Evolutionary conservation across 1,140 invertebrate genomes (phyloP).

Genomic region (Drosophila kepulauana): DNA sequence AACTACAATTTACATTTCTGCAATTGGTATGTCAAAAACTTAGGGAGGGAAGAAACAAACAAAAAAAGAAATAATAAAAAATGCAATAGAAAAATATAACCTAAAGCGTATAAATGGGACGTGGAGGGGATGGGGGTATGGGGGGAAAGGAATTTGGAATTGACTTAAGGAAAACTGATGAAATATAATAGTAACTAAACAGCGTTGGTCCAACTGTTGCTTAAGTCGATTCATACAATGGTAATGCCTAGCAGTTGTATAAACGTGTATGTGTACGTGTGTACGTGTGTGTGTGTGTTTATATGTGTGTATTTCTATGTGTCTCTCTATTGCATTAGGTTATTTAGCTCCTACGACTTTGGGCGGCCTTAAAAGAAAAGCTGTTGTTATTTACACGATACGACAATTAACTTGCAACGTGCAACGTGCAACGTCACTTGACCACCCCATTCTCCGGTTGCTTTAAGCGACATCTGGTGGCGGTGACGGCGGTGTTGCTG

Average conservation of each 20-base stretch:
- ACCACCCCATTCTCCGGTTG: not conserved
- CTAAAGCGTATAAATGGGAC: conserved; percentile 24
- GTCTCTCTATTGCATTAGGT: conserved; percentile 30
- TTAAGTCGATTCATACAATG: conserved; percentile 48
- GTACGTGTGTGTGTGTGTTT: conserved; percentile 16
- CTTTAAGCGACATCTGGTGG: conserved; percentile 23
- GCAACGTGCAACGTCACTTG: conserved; percentile 1
- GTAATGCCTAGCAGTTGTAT: conserved; percentile 50
- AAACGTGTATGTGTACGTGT: conserved; percentile 17
- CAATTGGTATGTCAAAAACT: conserved; percentile 44
- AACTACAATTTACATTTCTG: conserved; percentile 30
- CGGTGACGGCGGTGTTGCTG: conserved; percentile 13
- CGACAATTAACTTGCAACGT: conserved; percentile 7
- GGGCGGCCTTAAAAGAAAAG: conserved; percentile 48
- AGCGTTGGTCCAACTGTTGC: conserved; percentile 61
- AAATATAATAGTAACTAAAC: conserved; percentile 35
- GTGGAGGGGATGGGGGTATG: not conserved
- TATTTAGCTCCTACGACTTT: conserved; percentile 49
- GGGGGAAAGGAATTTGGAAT: conserved; percentile 16
- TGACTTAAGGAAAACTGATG: conserved; percentile 24
- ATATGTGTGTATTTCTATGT: conserved; percentile 15
- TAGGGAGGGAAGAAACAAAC: conserved; percentile 11
- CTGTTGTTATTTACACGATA: conserved; percentile 28
- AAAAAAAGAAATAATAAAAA: conserved; percentile 12
- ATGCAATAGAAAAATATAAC: conserved; percentile 31